Percentiles rank a stretch among this genome's conserved stretches.
These are phyloP conservation scores for Paralichthys olivaceus DNA, from an alignment of 2,113 vertebrate genomes.

Conservation along the genomic window DNA sequence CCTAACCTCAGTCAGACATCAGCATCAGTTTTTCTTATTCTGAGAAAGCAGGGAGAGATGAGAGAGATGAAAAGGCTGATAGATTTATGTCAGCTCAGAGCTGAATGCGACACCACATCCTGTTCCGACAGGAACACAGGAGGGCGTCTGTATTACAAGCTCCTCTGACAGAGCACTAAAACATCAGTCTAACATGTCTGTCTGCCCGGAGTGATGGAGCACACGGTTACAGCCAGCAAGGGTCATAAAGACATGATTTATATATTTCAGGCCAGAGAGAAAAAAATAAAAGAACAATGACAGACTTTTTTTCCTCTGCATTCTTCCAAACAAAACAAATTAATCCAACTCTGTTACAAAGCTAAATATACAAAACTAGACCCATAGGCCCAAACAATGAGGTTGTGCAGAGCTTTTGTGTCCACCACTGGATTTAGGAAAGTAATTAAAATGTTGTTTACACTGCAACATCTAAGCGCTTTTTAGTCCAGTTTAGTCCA, in stretches of 20 bases:
- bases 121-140: conserved; percentile 62
- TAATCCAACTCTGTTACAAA: not conserved
- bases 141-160: conserved; percentile 48
- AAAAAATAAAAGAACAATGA: not conserved
- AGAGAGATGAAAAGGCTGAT: conserved; percentile 42
- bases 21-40: conserved; percentile 22
- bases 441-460: not conserved
- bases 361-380: not conserved
- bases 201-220: not conserved
- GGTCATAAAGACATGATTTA: not conserved
- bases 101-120: conserved; percentile 79
- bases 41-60: conserved; percentile 30
- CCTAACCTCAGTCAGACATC: conserved; percentile 17
- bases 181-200: conserved; percentile 12
- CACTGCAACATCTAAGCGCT: not conserved
- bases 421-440: not conserved
- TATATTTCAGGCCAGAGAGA: not conserved
- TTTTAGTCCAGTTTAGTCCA: not conserved
- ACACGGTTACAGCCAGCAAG: not conserved
- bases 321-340: not conserved
- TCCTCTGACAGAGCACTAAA: conserved; percentile 27
- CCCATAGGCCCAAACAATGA: conserved; percentile 1
- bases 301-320: not conserved
- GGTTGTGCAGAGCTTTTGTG: not conserved
- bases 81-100: conserved; percentile 52